A percentile compares a stretch with the other conserved stretches of the same genome.
Conservation (phyloP, 2,888 invertebrate species). For the Trisateles emortualis region DNA sequence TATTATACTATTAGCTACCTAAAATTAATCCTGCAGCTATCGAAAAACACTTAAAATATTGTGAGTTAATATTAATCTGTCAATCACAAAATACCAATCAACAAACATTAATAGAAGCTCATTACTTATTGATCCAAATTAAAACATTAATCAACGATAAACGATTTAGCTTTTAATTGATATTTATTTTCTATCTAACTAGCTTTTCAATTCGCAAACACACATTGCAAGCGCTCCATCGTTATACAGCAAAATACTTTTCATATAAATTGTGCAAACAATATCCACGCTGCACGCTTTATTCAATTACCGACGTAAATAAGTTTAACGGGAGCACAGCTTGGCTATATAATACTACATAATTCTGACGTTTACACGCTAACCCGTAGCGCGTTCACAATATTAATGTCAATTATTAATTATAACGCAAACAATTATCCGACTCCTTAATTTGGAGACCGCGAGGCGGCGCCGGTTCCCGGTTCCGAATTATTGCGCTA, state of each 20-base stretch:
- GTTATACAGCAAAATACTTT: conserved; percentile 11
- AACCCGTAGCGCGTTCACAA: conserved; percentile 55
- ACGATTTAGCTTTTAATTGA: neutral
- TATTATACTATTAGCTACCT: no score
- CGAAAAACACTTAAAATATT: no score
- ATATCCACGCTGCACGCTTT: conserved; percentile 22
- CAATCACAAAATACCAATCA: no score
- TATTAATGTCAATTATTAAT: conserved; percentile 80
- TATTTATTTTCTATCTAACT: neutral
- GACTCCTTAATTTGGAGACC: conserved; percentile 73
- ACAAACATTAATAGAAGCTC: no score
- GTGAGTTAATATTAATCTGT: no score
- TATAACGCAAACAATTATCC: conserved; percentile 80
- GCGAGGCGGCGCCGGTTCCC: conserved; percentile 67
- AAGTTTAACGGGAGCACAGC: conserved; percentile 39
- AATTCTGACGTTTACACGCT: conserved; percentile 33
- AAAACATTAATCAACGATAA: neutral
- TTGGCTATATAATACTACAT: conserved; percentile 38
- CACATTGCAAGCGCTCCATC: neutral
- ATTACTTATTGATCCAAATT: no score
- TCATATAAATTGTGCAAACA: conserved; percentile 18
- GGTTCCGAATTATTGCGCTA: conserved; percentile 80
- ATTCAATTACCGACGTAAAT: conserved; percentile 42
- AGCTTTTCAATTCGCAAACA: neutral
- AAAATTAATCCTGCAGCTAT: no score